These are phyloP conservation scores for Caenorhabditis wallacei DNA, from an alignment of 2,888 invertebrate species.

Conservation along the genomic window DNA sequence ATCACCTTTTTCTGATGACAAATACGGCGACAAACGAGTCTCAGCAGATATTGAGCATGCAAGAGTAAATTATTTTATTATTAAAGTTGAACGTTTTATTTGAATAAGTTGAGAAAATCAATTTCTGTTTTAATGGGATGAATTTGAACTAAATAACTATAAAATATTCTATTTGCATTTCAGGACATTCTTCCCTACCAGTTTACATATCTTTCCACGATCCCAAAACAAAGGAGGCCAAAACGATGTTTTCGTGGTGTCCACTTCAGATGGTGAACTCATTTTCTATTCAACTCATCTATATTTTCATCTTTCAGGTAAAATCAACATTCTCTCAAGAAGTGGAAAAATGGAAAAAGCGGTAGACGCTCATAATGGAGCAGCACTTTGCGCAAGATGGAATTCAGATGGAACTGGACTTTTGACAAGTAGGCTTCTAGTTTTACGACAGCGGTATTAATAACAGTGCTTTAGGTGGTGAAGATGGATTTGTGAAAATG, in stretches of 20 bases:
- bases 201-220: slow-evolving; percentile 71
- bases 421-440: slow-evolving; percentile 87
- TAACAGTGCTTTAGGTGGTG: slow-evolving; percentile 88
- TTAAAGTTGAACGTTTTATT: background rate
- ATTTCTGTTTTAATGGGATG: no score
- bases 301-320: slow-evolving; percentile 85
- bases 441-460: background rate
- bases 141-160: no score
- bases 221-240: slow-evolving; percentile 50
- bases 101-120: background rate
- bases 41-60: slow-evolving; percentile 58
- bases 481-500: slow-evolving; percentile 96
- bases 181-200: slow-evolving; percentile 70
- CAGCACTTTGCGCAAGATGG: slow-evolving; percentile 93
- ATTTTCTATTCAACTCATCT: background rate
- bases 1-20: slow-evolving; percentile 89
- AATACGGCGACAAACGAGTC: slow-evolving; percentile 72
- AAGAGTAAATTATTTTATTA: slow-evolving; percentile 55
- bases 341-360: slow-evolving; percentile 94
- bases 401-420: slow-evolving; percentile 96
- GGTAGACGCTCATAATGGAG: slow-evolving; percentile 92
- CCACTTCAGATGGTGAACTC: slow-evolving; percentile 71
- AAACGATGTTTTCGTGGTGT: slow-evolving; percentile 70
- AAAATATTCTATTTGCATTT: background rate
- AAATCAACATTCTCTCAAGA: slow-evolving; percentile 92